phyloP scores from a whole-genome alignment of 2,797 vertebrate genomes.

The Phoeniculus purpureus region DNA sequence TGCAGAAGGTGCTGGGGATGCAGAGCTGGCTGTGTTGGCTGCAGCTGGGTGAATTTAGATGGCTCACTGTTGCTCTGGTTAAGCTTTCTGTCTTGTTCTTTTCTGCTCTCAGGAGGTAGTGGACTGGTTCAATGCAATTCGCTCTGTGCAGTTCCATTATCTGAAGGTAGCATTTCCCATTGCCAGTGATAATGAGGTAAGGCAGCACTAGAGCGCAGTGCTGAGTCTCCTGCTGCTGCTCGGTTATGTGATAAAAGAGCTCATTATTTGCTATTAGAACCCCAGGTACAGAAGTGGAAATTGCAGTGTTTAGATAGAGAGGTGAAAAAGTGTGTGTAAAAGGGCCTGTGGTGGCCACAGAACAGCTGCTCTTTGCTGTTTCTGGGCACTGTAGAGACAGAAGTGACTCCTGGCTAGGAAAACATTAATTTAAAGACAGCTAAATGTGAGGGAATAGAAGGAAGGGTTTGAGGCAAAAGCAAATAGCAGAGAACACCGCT shows the following conservation, averaged over 20 bases:
- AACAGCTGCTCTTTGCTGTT: neutral
- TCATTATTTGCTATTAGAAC: neutral
- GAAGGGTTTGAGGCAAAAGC: neutral
- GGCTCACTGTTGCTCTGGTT: neutral
- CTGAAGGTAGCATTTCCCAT: constrained; percentile 91
- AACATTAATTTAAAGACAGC: neutral
- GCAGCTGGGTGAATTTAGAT: neutral
- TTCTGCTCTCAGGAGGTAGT: constrained; percentile 84
- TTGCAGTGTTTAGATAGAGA: neutral
- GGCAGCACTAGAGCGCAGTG: neutral
- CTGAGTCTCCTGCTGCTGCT: neutral
- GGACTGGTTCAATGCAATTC: constrained; percentile 91
- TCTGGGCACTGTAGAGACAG: neutral
- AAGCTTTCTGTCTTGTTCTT: neutral
- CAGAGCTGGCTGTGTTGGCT: neutral
- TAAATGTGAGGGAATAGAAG: neutral
- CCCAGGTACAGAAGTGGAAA: neutral
- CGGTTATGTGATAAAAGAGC: neutral
- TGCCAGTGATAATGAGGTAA: constrained; percentile 86
- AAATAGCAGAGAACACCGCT: neutral
- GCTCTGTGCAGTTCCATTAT: constrained; percentile 88
- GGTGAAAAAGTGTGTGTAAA: neutral
- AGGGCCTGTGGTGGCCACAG: neutral
- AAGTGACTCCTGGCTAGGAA: neutral
- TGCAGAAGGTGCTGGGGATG: neutral